Conservation (phyloP, 2,888 invertebrate genomes). For the Galeruca laticollis region DNA sequence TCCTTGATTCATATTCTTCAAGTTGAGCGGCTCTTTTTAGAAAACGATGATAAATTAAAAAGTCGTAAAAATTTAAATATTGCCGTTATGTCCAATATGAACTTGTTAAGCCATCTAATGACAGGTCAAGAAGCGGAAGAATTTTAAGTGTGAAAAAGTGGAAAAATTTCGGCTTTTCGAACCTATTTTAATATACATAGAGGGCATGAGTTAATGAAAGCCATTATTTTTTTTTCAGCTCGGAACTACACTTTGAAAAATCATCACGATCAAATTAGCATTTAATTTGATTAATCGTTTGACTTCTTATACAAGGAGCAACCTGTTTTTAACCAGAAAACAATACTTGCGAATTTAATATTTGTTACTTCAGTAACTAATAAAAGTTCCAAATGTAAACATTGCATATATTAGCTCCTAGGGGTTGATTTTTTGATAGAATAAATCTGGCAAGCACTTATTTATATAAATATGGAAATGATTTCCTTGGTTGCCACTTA, state of each 20-base stretch:
- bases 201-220: constrained; percentile 31
- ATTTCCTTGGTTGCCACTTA: too few species aligned
- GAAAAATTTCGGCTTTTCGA: constrained; percentile 33
- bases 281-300: not conserved
- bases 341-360: too few species aligned
- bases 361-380: too few species aligned
- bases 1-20: constrained; percentile 52
- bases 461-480: too few species aligned
- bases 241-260: not conserved
- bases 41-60: constrained; percentile 60
- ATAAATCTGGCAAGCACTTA: too few species aligned
- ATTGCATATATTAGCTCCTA: too few species aligned
- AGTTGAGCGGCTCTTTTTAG: constrained; percentile 53
- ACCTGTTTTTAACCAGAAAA: too few species aligned
- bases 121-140: constrained; percentile 45
- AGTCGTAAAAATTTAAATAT: constrained; percentile 56
- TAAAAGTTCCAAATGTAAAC: too few species aligned
- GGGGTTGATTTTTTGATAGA: too few species aligned
- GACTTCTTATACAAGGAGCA: not conserved
- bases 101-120: constrained; percentile 49
- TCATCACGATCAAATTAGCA: not conserved
- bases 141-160: constrained; percentile 46
- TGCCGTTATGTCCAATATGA: constrained; percentile 50
- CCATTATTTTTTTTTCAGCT: constrained; percentile 35
- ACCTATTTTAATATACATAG: constrained; percentile 39